phyloP scores from a whole-genome alignment of 2,797 vertebrate species.

The Eutrigla gurnardus region DNA sequence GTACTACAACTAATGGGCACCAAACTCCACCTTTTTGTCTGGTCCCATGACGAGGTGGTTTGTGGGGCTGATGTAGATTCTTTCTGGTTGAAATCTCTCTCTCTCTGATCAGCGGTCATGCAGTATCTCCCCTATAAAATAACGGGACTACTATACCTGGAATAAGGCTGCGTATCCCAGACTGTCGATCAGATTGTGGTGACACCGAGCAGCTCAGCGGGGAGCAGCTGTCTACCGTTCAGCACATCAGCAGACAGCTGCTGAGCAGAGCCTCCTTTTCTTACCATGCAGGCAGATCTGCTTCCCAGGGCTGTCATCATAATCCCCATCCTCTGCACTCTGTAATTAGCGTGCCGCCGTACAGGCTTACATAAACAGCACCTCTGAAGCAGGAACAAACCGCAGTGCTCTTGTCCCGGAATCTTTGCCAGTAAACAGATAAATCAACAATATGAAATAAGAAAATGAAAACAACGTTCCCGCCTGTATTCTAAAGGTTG shows the following conservation, averaged over 20 bases:
- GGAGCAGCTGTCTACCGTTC: conserved; percentile 40
- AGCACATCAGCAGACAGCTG: conserved; percentile 53
- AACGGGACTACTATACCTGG: neutral
- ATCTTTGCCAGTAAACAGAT: conserved; percentile 72
- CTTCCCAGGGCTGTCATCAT: conserved; percentile 78
- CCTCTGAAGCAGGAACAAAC: conserved; percentile 69
- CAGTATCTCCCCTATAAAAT: neutral
- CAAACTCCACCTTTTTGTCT: conserved; percentile 6
- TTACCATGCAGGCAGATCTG: conserved; percentile 66
- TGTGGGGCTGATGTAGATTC: neutral
- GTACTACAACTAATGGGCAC: neutral
- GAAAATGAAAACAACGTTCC: conserved; percentile 58
- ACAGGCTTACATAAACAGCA: conserved; percentile 83
- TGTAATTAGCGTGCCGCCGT: conserved; percentile 82
- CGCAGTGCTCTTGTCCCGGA: conserved; percentile 58
- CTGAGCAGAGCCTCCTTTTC: conserved; percentile 48
- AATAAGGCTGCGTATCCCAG: conserved; percentile 1
- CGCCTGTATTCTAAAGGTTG: conserved; percentile 41
- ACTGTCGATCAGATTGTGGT: conserved; percentile 12
- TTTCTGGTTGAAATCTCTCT: conserved; percentile 2
- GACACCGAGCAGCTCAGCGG: conserved; percentile 24
- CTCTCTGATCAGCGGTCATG: neutral
- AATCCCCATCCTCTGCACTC: conserved; percentile 77
- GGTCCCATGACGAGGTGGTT: neutral
- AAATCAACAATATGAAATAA: conserved; percentile 56